Conservation (phyloP, 2,113 vertebrate species). For the Lates calcarifer region DNA sequence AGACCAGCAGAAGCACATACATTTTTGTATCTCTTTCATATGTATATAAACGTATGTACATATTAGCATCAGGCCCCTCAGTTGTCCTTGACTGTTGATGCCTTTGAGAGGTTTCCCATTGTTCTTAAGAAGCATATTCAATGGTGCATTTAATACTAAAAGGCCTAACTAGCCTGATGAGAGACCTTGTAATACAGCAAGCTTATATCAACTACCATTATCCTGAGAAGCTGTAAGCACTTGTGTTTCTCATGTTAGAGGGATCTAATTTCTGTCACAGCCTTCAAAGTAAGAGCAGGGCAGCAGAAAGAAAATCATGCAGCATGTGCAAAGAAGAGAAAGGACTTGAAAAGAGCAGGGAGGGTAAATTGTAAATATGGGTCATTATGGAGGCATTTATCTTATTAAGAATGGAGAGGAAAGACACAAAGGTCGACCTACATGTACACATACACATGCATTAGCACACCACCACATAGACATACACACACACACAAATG, state of each 20-base stretch:
- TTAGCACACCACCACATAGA: conserved; percentile 8
- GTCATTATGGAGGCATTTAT: conserved; percentile 62
- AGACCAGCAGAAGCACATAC: not conserved
- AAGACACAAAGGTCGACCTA: conserved; percentile 31
- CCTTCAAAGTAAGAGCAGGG: conserved; percentile 47
- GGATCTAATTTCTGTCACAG: conserved; percentile 47
- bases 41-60: conserved; percentile 3
- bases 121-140: conserved; percentile 43
- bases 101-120: conserved; percentile 27
- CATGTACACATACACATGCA: not conserved
- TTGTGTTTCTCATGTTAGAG: conserved; percentile 38
- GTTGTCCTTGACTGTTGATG: conserved; percentile 27
- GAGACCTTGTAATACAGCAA: conserved; percentile 30
- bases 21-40: not conserved
- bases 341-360: conserved; percentile 38
- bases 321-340: not conserved
- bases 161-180: conserved; percentile 18
- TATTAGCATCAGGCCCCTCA: not conserved
- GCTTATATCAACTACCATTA: conserved; percentile 29
- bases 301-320: conserved; percentile 8
- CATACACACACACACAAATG: not conserved
- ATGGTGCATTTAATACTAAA: conserved; percentile 5
- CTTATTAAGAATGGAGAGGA: conserved; percentile 37
- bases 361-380: conserved; percentile 47
- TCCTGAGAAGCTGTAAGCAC: conserved; percentile 5